Evolutionary conservation across 2,888 invertebrate species (phyloP).

Genomic region (Sicus ferrugineus): DNA sequence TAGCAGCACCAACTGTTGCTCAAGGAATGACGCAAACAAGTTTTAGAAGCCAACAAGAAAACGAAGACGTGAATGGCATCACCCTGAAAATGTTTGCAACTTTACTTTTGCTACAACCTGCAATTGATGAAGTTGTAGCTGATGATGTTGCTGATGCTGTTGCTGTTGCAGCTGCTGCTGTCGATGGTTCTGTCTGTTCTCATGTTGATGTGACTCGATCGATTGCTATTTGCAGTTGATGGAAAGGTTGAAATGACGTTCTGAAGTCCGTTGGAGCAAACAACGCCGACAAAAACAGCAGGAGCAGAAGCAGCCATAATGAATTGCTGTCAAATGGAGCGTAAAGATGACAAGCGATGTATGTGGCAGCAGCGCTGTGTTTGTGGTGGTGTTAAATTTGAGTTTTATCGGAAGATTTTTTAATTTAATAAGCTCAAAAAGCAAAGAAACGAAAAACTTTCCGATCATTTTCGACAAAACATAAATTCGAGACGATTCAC

Average conservation of each 20-base stretch:
- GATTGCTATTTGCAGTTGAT: constrained; percentile 48
- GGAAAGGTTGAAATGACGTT: constrained; percentile 38
- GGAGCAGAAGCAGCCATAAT: constrained; percentile 22
- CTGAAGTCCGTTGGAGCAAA: constrained; percentile 32
- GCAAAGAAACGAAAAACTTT: no score
- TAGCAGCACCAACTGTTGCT: not conserved
- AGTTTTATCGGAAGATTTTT: no score
- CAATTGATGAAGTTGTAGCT: constrained; percentile 4
- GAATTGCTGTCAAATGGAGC: constrained; percentile 30
- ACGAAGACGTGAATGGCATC: not conserved
- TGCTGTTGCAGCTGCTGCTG: constrained; percentile 8
- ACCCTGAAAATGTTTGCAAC: no score
- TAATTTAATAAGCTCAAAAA: no score
- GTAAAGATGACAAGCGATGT: constrained; percentile 40
- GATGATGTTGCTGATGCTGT: constrained; percentile 11
- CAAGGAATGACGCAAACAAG: constrained; percentile 8
- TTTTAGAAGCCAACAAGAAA: not conserved
- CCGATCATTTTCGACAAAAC: no score
- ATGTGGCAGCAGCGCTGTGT: no score
- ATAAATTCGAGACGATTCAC: no score
- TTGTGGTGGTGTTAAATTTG: no score
- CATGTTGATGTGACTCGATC: constrained; percentile 43
- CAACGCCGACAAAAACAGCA: constrained; percentile 32
- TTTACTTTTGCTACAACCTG: no score
- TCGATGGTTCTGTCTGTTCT: not conserved